Evolutionary conservation across 2,797 vertebrate genomes (phyloP), one percentile per base, ranked within the genome.

Genomic region (Rhynchotus rufescens): DNA sequence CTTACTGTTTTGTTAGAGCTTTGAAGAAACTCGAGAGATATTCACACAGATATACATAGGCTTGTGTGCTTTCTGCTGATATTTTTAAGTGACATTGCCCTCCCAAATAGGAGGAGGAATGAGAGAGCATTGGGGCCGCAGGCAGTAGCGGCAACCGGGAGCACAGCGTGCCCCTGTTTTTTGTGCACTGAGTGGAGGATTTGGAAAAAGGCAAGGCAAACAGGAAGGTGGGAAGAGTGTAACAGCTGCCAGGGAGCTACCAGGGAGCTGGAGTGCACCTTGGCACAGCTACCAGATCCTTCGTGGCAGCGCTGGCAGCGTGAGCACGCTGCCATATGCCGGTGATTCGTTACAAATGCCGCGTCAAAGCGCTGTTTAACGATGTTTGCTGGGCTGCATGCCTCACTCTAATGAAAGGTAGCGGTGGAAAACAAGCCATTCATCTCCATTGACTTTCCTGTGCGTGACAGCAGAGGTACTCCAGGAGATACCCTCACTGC

Each of bases 371-470:
- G 42, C 17, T 7, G 16, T 23, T 54, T 30, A 30, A 65, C 23
- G 44, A 77, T 1, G 30, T 28, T 51, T 69, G 59, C 74, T 88
- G 67, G 67, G 79, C 30, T 86, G 56, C 52, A 26, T 12, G n/a
- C 3, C 5, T 7, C 56, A 26, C 45, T 91, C 38, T 34, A 30
- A 36, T 42, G 88, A 52, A 83, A 59, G 17, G 15, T 30, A 20
- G 45, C 0, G 3, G 21, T 51, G 47, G 52, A 19, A 72, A 72
- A 17, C 0, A 1, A n/a, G 32, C 25, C 32, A 47, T 42, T 68
- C 20, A 0, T 57, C 11, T 3, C 54, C 10, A 1, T 6, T 4
- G 2, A 25, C 28, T 65, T 34, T 14, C 6, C 1, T 56, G 34
- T 78, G 61, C 44, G n/a, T 22, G n/a, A 30, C 6, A 4, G 30